Base-by-base conservation (phyloP, 2,888 invertebrate species). In the Taenaris catops region DNA sequence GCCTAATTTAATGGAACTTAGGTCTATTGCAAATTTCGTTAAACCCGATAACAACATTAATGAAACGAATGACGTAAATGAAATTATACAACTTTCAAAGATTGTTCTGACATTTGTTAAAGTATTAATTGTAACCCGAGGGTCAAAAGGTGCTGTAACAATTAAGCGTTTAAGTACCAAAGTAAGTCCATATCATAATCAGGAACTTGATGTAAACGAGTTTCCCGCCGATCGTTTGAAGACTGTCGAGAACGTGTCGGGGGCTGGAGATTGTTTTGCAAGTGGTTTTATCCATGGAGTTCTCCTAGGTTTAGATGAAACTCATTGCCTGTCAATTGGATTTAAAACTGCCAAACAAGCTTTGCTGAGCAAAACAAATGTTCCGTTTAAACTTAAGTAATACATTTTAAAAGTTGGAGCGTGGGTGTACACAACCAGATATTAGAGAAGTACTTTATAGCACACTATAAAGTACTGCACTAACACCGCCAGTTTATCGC, bases 1-100 rank as follows among this genome's bases (percentile, higher is more conserved):
- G 1, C 97, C 97, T 0, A 97, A 97, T 66, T 59, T 93, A 18
- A 88, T 89, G 36, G 97, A 97, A 78, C 78, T 96, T 16, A 76
- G 89, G 49, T 79, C 89, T 8, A 94, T 96, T 71, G 91, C 91
- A 16, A 62, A 74, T 36, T 68, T 71, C 46, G 68, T 92, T 18
- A 60, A 63, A 38, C 62, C 71, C 26, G 43, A 53, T 43, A 25
- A 65, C 2, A 49, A 70, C 28, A 28, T 51, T 9, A 34, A 48
- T 19, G 17, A 27, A 24, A 36, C 44, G 2, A 41, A 46, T n/a
- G 58, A 65, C 20, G 20, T 67, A 3, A 41, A 49, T 9, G 69
- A 76, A 55, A 65, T 80, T 38, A 34, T 64, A 19, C 24, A 63
- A 29, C 49, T 83, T 34, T 58, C 61, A n/a, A 58, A 55, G 47